Evolutionary conservation across 2,797 vertebrate species (phyloP), one percentile per base, ranked within the genome.

Genomic region (Amazona ochrocephala): DNA sequence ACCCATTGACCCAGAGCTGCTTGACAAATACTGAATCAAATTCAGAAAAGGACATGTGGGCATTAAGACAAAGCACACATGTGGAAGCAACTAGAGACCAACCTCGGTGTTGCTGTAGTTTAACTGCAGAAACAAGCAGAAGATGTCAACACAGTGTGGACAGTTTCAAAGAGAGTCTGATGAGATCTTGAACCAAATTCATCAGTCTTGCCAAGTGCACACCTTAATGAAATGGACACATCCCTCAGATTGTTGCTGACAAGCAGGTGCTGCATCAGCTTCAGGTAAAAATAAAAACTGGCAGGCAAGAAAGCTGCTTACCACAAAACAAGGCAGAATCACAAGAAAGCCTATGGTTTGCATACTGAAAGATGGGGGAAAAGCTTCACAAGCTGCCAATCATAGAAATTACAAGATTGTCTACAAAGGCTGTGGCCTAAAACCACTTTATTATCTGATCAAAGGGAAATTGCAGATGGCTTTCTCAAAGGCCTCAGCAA

Each of bases 261-360:
- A 24, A 18, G 34, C 27, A 82, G 37, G 30, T 71, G 60, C 30
- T 87, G 47, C 68, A 71, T 10, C 18, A 77, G 47, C 47, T 64
- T 83, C 18, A 39, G 77, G 20, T 60, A 51, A 93, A 95, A 92
- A 84, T 54, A 84, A 84, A 85, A 92, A 37, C 16, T 61, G 68
- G 8, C 32, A 61, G 34, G 61, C n/a, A 80, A 74, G 61, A 84
- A 87, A 91, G 21, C 22, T 73, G 30, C 66, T 82, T 78, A 37
- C 34, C 22, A 56, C 13, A 72, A 92, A 91, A 56, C 22, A 8
- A 51, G 56, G 13, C 60, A 73, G 61, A 91, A 74, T 62, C 44
- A 20, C 17, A 60, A 84, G 72, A 64, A 79, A 76, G 60, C 21
- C 42, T 50, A 2, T 66, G 22, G 10, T 37, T 87, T 84, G 53